Conservation (phyloP, 2,797 vertebrate genomes). For the Rhinella marina region DNA sequence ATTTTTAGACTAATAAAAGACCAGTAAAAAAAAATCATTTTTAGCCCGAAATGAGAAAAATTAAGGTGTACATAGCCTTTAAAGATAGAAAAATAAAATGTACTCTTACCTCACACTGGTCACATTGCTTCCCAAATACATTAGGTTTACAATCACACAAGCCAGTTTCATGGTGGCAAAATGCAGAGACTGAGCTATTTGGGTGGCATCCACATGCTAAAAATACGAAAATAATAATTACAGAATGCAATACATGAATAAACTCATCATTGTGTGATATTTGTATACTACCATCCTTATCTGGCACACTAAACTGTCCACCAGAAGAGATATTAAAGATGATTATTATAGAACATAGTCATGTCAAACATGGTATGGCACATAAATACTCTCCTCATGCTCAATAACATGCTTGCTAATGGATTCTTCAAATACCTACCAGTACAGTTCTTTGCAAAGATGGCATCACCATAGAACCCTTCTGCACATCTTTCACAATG, state of each 20-base stretch:
- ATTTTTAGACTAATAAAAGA: too few species aligned
- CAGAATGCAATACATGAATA: background rate
- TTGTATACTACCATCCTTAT: background rate
- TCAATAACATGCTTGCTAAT: background rate
- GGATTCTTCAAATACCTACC: constrained; percentile 73
- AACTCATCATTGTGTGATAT: background rate
- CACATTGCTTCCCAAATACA: constrained; percentile 81
- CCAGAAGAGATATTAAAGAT: background rate
- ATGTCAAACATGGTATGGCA: background rate
- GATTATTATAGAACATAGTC: background rate
- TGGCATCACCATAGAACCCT: constrained; percentile 88
- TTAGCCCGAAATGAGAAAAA: too few species aligned
- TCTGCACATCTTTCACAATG: constrained; percentile 86
- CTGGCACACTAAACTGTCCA: background rate
- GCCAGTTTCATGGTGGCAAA: constrained; percentile 83
- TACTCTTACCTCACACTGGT: constrained; percentile 84
- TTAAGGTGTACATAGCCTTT: too few species aligned
- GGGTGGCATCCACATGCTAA: constrained; percentile 85
- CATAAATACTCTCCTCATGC: background rate
- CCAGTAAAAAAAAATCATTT: too few species aligned
- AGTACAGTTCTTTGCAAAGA: constrained; percentile 81
- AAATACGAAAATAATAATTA: constrained; percentile 46
- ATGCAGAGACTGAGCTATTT: constrained; percentile 77
- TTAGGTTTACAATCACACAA: constrained; percentile 83
- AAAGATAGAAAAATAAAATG: background rate